phyloP scores from a whole-genome alignment of 2,888 invertebrate species.

The Callimorpha dominula region DNA sequence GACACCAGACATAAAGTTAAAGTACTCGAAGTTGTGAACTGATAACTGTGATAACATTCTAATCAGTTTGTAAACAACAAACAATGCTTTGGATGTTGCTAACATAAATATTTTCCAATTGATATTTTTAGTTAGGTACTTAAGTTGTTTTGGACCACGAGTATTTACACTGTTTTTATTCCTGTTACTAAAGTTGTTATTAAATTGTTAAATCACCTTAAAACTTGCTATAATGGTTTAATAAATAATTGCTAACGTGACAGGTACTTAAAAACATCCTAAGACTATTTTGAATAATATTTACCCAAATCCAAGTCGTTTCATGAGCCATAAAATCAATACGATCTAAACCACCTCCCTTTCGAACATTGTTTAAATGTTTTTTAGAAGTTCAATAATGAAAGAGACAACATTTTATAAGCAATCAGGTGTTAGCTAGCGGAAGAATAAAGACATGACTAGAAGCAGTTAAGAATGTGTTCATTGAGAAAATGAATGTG shows the following conservation, averaged over 20 bases:
- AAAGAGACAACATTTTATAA: not conserved
- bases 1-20: constrained; percentile 33
- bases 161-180: not conserved
- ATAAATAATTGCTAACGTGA: no score
- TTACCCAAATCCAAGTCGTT: not conserved
- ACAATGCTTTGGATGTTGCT: constrained; percentile 44
- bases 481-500: constrained; percentile 37
- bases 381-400: not conserved
- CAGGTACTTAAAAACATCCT: not conserved
- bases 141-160: constrained; percentile 25
- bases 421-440: not conserved
- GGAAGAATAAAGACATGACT: constrained; percentile 3
- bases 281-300: not conserved
- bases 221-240: no score
- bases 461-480: constrained; percentile 23
- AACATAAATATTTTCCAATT: constrained; percentile 43
- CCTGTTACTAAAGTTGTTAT: no score
- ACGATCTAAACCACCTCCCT: not conserved
- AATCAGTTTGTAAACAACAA: constrained; percentile 46
- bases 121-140: constrained; percentile 40
- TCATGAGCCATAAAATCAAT: constrained; percentile 18
- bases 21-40: constrained; percentile 45
- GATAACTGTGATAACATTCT: constrained; percentile 44
- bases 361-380: not conserved
- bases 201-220: no score